phyloP scores from a whole-genome alignment of 2,113 vertebrate genomes.

The Prionailurus bengalensis region DNA sequence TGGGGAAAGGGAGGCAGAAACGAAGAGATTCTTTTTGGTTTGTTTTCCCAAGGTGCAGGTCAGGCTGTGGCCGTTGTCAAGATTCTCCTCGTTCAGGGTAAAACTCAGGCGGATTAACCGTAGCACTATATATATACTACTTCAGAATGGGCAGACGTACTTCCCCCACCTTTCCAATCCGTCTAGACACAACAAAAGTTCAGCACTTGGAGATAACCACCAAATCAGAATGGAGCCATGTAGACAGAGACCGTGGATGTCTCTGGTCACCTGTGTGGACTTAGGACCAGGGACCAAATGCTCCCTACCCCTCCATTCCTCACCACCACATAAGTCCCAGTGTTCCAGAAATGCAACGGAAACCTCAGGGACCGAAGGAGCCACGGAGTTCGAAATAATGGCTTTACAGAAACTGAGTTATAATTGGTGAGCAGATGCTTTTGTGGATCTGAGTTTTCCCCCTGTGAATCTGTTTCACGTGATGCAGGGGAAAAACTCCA shows the following conservation, averaged over 20 bases:
- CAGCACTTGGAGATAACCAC: not conserved
- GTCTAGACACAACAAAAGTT: not conserved
- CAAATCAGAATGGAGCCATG: not conserved
- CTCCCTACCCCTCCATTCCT: not conserved
- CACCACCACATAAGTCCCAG: not conserved
- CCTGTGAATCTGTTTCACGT: not conserved
- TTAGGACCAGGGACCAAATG: not conserved
- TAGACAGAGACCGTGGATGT: not conserved
- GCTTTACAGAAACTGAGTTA: not conserved
- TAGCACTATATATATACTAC: not conserved
- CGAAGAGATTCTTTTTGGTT: not conserved
- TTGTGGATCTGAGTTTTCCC: not conserved
- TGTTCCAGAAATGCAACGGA: not conserved
- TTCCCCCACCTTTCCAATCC: not conserved
- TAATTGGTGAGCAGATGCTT: not conserved
- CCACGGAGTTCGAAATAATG: not conserved
- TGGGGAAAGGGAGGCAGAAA: not conserved
- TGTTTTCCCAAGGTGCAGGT: not conserved
- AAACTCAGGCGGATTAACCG: not conserved
- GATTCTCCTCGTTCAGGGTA: not conserved
- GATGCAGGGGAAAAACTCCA: not conserved
- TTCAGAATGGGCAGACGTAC: not conserved
- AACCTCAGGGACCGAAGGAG: not conserved
- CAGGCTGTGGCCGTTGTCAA: not conserved
- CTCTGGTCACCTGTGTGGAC: not conserved